Conservation (phyloP, 2,888 invertebrate genomes). For the Diaperis boleti region DNA sequence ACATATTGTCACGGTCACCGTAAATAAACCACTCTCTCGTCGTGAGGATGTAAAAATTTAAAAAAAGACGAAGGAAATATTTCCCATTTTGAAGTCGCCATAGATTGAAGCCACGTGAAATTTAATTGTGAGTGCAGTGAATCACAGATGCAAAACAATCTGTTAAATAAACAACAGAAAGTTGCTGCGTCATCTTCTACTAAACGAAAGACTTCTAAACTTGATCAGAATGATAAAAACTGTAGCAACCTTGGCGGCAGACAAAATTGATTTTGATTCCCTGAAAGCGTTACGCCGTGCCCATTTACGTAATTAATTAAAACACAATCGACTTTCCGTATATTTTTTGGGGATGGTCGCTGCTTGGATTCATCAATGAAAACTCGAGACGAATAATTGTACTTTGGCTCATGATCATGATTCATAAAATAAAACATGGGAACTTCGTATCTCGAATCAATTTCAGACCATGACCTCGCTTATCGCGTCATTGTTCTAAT, state of each 20-base stretch:
- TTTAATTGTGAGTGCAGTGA: no score
- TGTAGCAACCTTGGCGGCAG: slow-evolving; percentile 5
- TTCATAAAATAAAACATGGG: slow-evolving; percentile 5
- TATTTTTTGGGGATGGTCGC: slow-evolving; percentile 15
- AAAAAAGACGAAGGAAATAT: no score
- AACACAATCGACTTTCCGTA: slow-evolving; percentile 15
- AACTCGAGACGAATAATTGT: slow-evolving; percentile 17
- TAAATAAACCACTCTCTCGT: no score
- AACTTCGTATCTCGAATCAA: slow-evolving; percentile 19
- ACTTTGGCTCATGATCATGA: slow-evolving; percentile 17
- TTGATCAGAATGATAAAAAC: neutral
- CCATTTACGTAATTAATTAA: slow-evolving; percentile 29
- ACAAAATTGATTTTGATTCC: slow-evolving; percentile 12
- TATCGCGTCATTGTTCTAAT: slow-evolving; percentile 20
- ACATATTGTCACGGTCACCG: no score
- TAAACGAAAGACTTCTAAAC: neutral
- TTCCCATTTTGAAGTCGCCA: no score
- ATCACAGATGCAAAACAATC: neutral
- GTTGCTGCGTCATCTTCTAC: slow-evolving; percentile 7
- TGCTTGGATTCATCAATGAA: slow-evolving; percentile 21
- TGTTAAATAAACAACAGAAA: neutral
- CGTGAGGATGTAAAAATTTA: no score
- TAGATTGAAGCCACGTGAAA: no score
- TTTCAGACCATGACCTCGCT: slow-evolving; percentile 33
- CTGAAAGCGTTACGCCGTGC: slow-evolving; percentile 3